Conservation (phyloP, 2,797 vertebrate species). For the Odontamblyopus rebecca region DNA sequence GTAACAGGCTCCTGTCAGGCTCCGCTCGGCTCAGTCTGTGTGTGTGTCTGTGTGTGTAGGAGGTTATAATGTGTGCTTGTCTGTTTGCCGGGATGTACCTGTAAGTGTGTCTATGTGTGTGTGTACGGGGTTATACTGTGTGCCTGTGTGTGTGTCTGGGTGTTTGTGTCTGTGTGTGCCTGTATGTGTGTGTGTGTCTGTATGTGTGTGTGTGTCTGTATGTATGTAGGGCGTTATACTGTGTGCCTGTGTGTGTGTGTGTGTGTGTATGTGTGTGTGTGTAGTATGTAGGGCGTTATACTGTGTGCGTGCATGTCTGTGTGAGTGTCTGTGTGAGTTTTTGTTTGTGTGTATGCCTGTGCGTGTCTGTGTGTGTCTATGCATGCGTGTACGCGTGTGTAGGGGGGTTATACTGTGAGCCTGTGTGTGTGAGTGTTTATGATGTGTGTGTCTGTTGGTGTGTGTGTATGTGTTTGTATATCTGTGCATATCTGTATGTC, state of each 20-base stretch:
- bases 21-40: constrained; percentile 23
- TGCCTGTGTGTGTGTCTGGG: background rate
- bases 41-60: constrained; percentile 5
- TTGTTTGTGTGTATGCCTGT: too few relatives aligned
- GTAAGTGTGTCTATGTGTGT: background rate
- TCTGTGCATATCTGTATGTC: background rate
- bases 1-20: constrained; percentile 42
- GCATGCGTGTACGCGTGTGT: too few relatives aligned
- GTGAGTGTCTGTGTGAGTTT: too few relatives aligned
- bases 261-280: constrained; percentile 7
- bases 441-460: too few relatives aligned
- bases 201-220: background rate
- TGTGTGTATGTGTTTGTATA: background rate
- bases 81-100: background rate
- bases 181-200: background rate
- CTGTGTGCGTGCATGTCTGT: too few relatives aligned
- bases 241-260: too few relatives aligned
- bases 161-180: constrained; percentile 5
- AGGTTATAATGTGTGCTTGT: too few relatives aligned
- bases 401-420: too few relatives aligned
- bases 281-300: too few relatives aligned
- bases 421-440: too few relatives aligned
- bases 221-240: too few relatives aligned
- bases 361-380: background rate
- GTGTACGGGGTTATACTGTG: too few relatives aligned